Evolutionary conservation across 2,797 vertebrate species (phyloP).

Genomic region (Chaunax sp.): DNA sequence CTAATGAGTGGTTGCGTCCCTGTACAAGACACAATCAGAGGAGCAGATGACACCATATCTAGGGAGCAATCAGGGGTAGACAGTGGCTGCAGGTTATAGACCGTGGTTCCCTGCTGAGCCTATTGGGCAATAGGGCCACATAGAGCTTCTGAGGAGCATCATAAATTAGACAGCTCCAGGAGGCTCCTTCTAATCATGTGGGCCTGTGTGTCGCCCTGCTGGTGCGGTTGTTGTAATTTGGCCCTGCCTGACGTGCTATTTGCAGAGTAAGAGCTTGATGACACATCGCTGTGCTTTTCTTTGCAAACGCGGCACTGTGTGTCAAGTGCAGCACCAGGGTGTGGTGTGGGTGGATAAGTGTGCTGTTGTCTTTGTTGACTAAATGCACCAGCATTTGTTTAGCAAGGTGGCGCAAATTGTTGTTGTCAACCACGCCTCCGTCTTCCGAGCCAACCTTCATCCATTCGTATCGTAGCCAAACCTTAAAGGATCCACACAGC

Average conservation of each 20-base stretch:
- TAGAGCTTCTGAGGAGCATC: conserved; percentile 68
- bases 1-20: conserved; percentile 24
- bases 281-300: conserved; percentile 70
- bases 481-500: conserved; percentile 32
- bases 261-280: conserved; percentile 76
- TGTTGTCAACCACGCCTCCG: conserved; percentile 25
- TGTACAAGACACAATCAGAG: conserved; percentile 5
- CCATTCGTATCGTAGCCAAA: conserved; percentile 34
- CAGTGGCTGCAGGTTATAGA: conserved; percentile 36
- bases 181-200: conserved; percentile 85
- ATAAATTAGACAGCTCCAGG: conserved; percentile 80
- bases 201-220: conserved; percentile 71
- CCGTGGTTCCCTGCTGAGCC: conserved; percentile 41
- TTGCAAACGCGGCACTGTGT: conserved; percentile 47
- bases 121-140: conserved; percentile 61
- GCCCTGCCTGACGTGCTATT: conserved; percentile 79
- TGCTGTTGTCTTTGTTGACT: conserved; percentile 60
- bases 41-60: conserved; percentile 58
- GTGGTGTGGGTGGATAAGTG: conserved; percentile 68
- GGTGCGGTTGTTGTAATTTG: conserved; percentile 83
- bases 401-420: conserved; percentile 28
- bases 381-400: conserved; percentile 60
- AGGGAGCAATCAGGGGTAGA: conserved; percentile 20
- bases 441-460: conserved; percentile 23
- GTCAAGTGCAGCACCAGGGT: conserved; percentile 66